Percentiles rank a stretch among this genome's conserved stretches.
Conservation (phyloP, 2,888 invertebrate genomes). For the Fragum whitleyi region DNA sequence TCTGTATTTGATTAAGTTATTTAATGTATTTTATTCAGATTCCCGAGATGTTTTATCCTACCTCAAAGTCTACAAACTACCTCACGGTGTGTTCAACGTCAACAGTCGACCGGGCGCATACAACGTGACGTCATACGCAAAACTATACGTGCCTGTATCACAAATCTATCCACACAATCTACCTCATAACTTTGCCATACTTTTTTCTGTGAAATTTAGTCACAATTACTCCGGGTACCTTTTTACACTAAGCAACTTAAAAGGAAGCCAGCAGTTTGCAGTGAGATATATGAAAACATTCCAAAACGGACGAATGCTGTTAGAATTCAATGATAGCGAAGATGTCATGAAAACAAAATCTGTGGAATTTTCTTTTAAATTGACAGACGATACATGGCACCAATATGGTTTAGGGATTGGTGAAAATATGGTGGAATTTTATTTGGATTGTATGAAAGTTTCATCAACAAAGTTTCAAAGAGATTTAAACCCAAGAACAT, state of each 20-base stretch:
- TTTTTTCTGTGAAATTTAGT: conserved; percentile 70
- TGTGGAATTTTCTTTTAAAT: conserved; percentile 66
- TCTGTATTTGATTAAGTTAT: not conserved
- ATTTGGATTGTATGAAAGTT: conserved; percentile 75
- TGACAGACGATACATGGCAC: conserved; percentile 75
- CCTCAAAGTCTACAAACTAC: conserved; percentile 74
- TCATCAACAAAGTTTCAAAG: conserved; percentile 48
- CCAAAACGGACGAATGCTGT: not conserved
- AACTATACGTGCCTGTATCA: conserved; percentile 74
- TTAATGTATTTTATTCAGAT: conserved; percentile 67
- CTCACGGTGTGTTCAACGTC: conserved; percentile 72
- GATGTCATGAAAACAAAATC: conserved; percentile 55
- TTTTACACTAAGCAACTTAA: conserved; percentile 77
- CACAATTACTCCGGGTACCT: conserved; percentile 70
- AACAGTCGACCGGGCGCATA: conserved; percentile 68
- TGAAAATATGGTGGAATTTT: conserved; percentile 66
- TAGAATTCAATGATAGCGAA: conserved; percentile 64
- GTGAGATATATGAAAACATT: conserved; percentile 62
- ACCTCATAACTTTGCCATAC: conserved; percentile 77
- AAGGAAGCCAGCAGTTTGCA: conserved; percentile 72
- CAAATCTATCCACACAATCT: conserved; percentile 71
- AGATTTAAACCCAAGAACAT: conserved; percentile 5
- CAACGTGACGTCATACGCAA: conserved; percentile 71
- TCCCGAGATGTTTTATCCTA: conserved; percentile 70
- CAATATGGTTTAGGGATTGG: conserved; percentile 74